Evolutionary conservation across 2,888 invertebrate species (phyloP).

Genomic region (Oscheius sp.): DNA sequence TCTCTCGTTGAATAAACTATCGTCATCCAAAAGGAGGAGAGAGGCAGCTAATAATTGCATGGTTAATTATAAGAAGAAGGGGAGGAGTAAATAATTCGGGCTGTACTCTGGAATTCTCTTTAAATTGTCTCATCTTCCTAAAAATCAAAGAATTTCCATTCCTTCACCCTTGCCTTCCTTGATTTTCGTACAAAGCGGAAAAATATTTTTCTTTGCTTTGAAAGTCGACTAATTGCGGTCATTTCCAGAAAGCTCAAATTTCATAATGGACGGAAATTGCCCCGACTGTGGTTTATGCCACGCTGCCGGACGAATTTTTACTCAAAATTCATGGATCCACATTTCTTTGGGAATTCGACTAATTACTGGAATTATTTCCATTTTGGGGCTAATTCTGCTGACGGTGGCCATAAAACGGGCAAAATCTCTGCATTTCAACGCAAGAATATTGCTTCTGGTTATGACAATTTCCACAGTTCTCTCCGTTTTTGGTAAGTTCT

Average conservation of each 20-base stretch:
- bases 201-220: no score
- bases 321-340: constrained; percentile 8
- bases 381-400: neutral
- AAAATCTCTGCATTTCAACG: constrained; percentile 7
- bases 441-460: constrained; percentile 2
- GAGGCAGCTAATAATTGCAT: no score
- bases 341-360: constrained; percentile 10
- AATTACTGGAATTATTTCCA: neutral
- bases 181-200: no score
- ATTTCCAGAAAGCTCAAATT: neutral
- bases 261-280: neutral
- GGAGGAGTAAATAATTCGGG: no score
- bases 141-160: no score
- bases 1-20: no score
- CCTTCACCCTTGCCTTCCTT: no score
- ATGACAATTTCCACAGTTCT: constrained; percentile 13
- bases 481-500: neutral
- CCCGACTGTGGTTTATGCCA: neutral
- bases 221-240: no score
- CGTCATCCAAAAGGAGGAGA: no score
- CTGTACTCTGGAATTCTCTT: no score
- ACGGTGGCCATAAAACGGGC: neutral
- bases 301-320: neutral
- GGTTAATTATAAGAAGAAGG: no score
- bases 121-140: no score